Conservation (phyloP, 2,113 vertebrate species). For the Sphaerodactylus townsendi region DNA sequence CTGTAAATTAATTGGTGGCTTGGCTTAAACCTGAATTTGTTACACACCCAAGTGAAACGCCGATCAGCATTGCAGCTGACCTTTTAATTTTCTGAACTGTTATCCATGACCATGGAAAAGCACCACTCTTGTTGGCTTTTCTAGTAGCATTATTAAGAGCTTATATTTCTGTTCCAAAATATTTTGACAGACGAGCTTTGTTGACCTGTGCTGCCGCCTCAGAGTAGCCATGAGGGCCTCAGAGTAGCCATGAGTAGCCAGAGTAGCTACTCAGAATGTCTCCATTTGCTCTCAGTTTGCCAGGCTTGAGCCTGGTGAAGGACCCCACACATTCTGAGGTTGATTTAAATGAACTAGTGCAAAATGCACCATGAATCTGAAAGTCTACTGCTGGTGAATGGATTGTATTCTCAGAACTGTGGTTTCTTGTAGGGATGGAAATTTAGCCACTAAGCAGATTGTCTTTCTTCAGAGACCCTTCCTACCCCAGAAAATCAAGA, state of each 20-base stretch:
- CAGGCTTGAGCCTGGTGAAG: neutral
- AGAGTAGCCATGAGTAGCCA: neutral
- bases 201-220: neutral
- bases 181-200: constrained; percentile 29
- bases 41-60: neutral
- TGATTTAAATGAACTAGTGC: constrained; percentile 30
- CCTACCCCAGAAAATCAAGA: constrained; percentile 88
- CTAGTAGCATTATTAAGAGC: constrained; percentile 22
- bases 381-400: constrained; percentile 17
- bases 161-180: constrained; percentile 27
- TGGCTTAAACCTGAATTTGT: neutral
- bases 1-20: neutral
- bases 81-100: rapidly evolving
- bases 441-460: constrained; percentile 95
- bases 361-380: neutral
- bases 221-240: constrained; percentile 15
- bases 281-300: constrained; percentile 6
- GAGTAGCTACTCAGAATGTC: neutral
- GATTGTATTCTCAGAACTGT: constrained; percentile 45
- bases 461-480: constrained; percentile 97
- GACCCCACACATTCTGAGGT: constrained; percentile 23
- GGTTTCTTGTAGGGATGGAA: constrained; percentile 87
- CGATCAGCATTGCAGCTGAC: neutral
- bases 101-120: neutral
- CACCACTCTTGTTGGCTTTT: neutral